A percentile compares a stretch with the other conserved stretches of the same genome.
phyloP scores from a whole-genome alignment of 2,797 vertebrate genomes.

The Rhincodon typus region DNA sequence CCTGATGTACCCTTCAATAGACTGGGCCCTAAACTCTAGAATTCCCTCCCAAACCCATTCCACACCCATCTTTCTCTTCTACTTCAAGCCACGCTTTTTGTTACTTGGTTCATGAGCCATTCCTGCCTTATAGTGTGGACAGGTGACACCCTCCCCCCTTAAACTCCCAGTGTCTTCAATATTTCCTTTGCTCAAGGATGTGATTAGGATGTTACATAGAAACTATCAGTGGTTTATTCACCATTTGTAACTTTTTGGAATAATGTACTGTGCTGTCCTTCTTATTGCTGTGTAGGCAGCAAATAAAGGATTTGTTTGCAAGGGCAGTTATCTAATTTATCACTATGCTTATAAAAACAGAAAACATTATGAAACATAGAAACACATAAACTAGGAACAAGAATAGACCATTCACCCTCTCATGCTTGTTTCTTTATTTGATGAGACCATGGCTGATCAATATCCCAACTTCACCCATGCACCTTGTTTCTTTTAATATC shows the following conservation, averaged over 20 bases:
- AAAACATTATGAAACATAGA: too few species aligned
- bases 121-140: not conserved
- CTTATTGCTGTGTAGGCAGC: not conserved
- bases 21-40: not conserved
- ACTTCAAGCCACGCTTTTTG: not conserved
- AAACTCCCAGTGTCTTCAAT: not conserved
- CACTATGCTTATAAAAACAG: too few species aligned
- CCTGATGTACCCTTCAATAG: too few species aligned
- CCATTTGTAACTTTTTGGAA: not conserved
- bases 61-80: not conserved
- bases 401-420: not conserved
- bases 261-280: not conserved
- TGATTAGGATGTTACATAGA: not conserved
- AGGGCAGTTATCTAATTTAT: too few species aligned
- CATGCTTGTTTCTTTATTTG: not conserved
- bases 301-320: not conserved
- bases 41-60: not conserved
- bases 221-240: not conserved
- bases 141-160: not conserved
- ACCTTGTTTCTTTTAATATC: not conserved
- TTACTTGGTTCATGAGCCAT: not conserved
- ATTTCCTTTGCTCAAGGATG: not conserved
- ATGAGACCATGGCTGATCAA: not conserved
- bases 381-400: too few species aligned
- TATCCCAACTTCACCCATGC: not conserved